Conservation (phyloP, 2,113 vertebrate species). For the Planiliza haematocheilus region DNA sequence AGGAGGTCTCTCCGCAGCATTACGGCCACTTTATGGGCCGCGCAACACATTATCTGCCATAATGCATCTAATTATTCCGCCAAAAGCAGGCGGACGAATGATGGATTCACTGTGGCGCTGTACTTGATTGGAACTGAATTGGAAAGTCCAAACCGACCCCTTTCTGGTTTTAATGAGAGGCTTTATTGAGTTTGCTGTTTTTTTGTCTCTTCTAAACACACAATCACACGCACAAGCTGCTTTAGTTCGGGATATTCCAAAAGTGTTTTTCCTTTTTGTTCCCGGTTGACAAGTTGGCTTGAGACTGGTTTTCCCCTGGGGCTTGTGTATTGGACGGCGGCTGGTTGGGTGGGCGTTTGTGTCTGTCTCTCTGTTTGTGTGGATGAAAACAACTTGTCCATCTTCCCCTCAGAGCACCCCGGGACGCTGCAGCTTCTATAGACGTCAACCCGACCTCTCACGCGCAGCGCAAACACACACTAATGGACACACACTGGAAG, state of each 20-base stretch:
- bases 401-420: conserved; percentile 19
- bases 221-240: background rate
- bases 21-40: conserved; percentile 27
- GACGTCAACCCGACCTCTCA: conserved; percentile 1
- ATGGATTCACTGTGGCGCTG: conserved; percentile 4
- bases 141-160: conserved; percentile 6
- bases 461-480: background rate
- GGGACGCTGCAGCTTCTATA: conserved; percentile 29
- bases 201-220: background rate
- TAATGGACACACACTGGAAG: background rate
- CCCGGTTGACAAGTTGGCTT: conserved; percentile 40
- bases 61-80: conserved; percentile 29
- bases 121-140: conserved; percentile 24
- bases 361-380: background rate
- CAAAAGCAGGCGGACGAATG: conserved; percentile 16
- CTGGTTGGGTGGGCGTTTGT: background rate
- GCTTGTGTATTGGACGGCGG: background rate
- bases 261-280: conserved; percentile 15
- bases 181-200: conserved; percentile 27
- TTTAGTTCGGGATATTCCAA: conserved; percentile 22
- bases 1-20: conserved; percentile 10
- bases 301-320: conserved; percentile 43
- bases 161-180: conserved; percentile 38
- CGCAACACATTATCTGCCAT: conserved; percentile 31
- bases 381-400: conserved; percentile 46